Base-by-base conservation (phyloP, 2,113 vertebrate genomes). In the Melanostigma gelatinosum region DNA sequence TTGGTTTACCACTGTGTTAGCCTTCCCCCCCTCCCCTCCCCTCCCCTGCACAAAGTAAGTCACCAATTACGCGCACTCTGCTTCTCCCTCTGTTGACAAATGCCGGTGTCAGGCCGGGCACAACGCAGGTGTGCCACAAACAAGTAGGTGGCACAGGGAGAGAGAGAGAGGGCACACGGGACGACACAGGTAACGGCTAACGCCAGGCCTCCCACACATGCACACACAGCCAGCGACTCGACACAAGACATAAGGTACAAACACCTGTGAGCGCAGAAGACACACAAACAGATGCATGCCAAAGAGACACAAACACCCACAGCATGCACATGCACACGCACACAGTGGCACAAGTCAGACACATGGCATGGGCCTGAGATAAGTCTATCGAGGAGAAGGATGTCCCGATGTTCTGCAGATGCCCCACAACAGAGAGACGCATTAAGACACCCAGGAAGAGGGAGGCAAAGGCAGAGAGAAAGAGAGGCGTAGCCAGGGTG, bases 11-110 rank as follows among this genome's bases (percentile, higher is more conserved):
- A 32, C 75, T 29, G 44, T 38, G 57, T 73, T 82, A 55, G 46
- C 83, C 85, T 79, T 75, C 13, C 67, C 83, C 83, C 74, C 65
- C 83, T 75, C 48, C 75, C 65, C 83, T 75, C 48, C 75, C 63
- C 71, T 76, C 64, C 48, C 60, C 54, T 44, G 86, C 77, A 81
- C 76, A 8, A 72, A 85, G 77, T 87, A 86, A 92, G 89, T 92
- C 87, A 62, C 93, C 93, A 95, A 95, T 95, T 95, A 95, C 87
- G 83, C 78, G 52, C 55, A 48, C 77, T 86, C 77, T 78, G 89
- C 92, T 90, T 88, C 77, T 87, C 64, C 79, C 80, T 91, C 85
- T 92, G 90, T 91, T 93, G 92, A 94, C 91, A 90, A 91, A 93
- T 65, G 54, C 70, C 18, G 40, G 84, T 91, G 90, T 91, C 90